Base-by-base conservation (phyloP, 1,140 invertebrate species). In the Heliconius hermathena region DNA sequence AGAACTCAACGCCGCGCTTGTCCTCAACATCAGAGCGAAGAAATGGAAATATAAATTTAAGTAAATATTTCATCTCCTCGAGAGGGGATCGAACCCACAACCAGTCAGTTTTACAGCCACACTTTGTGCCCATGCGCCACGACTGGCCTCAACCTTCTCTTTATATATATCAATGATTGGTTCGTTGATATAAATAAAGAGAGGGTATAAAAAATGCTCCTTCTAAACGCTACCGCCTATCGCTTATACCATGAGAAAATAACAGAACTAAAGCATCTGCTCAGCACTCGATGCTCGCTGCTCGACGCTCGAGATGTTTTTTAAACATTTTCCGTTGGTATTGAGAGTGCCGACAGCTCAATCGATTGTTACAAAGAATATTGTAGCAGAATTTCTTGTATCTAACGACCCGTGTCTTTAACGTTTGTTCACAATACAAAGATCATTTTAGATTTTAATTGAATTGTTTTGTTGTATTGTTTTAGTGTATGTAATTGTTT, bases 271-370 rank as follows among this genome's bases (percentile, higher is more conserved):
- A 78, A 81, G 81, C 84, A 87, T 84, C 84, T 84, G 80, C 74
- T 79, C 76, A 73, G 66, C 81, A 72, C 74, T 76, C 26, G 60
- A 66, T 66, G 22, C 60, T 20, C 49, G 54, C 2, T 71, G 33
- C 75, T 84, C 81, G 81, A 82, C 70, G 81, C 84, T 86, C 38
- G 82, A 83, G 81, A 85, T 83, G 83, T 84, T 88, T 88, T 87
- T 89, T 86, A 87, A 89, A 85, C 83, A 88, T 86, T 89, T 87
- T 83, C 82, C 82, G 81, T 77, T 84, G 85, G 85, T 87, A 87
- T 85, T 83, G 85, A 87, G 82, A 87, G 84, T 83, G 82, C 80
- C 83, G 84, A 83, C 82, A 80, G 83, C 80, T 82, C 76, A 81
- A 84, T 86, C 83, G 85, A 87, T 84, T 87, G 79, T 85, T 78